These are phyloP conservation scores for Tipula helvola DNA, from an alignment of 2,888 invertebrate species.

Conservation along the genomic window DNA sequence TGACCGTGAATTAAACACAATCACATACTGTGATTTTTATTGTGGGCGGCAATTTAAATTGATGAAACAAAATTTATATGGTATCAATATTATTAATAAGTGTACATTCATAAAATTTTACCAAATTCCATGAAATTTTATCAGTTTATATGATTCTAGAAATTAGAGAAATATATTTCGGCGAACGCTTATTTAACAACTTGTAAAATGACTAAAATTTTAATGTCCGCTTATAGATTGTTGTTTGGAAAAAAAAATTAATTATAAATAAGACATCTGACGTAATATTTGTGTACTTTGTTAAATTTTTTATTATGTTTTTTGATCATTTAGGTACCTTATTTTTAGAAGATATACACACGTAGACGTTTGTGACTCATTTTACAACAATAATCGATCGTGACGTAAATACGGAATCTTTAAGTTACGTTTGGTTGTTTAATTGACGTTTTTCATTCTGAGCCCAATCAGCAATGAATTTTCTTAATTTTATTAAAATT, in stretches of 20 bases:
- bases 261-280: background rate
- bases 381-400: too few relatives aligned
- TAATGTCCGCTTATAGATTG: background rate
- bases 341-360: too few relatives aligned
- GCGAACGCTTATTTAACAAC: background rate
- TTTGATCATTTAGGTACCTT: too few relatives aligned
- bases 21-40: background rate
- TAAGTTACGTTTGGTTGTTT: too few relatives aligned
- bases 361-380: too few relatives aligned
- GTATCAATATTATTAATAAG: background rate
- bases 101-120: background rate
- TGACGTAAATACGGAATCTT: too few relatives aligned
- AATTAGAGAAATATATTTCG: too few relatives aligned
- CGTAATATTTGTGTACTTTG: background rate
- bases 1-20: background rate
- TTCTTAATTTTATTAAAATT: too few relatives aligned
- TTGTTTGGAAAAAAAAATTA: background rate
- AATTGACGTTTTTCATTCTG: too few relatives aligned
- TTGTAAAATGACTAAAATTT: background rate
- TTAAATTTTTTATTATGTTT: too few relatives aligned
- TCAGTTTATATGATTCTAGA: background rate
- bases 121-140: background rate
- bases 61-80: background rate
- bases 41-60: background rate
- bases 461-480: too few relatives aligned